These are phyloP conservation scores for Callipepla squamata DNA, from an alignment of 2,113 vertebrate species.

Conservation along the genomic window DNA sequence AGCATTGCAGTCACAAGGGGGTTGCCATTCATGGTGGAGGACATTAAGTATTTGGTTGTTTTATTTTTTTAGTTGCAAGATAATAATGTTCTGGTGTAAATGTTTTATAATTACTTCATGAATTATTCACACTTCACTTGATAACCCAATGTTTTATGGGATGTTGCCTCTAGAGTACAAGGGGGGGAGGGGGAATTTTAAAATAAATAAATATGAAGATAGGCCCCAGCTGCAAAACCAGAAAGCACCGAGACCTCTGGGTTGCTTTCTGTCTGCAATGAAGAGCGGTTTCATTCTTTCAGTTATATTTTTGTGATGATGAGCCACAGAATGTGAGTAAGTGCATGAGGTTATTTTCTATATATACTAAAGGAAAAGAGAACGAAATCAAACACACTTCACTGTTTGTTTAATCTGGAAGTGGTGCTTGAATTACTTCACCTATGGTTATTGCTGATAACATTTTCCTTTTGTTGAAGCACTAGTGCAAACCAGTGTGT, in stretches of 20 bases:
- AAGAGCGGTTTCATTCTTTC: slow-evolving; percentile 42
- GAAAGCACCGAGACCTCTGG: slow-evolving; percentile 26
- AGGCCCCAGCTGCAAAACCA: slow-evolving; percentile 52
- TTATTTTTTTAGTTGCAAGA: slow-evolving; percentile 20
- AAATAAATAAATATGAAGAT: slow-evolving; percentile 45
- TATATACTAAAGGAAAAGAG: slow-evolving; percentile 10
- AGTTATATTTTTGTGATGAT: slow-evolving; percentile 50
- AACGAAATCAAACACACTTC: slow-evolving; percentile 23
- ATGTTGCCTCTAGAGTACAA: slow-evolving; percentile 40
- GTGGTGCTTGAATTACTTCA: slow-evolving; percentile 30
- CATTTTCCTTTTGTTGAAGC: neutral
- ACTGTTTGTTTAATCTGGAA: slow-evolving; percentile 34
- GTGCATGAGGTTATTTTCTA: slow-evolving; percentile 41
- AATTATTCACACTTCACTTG: slow-evolving; percentile 69
- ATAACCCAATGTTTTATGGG: slow-evolving; percentile 44
- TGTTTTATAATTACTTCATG: slow-evolving; percentile 74
- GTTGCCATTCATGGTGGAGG: slow-evolving; percentile 24
- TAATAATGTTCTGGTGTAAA: slow-evolving; percentile 67
- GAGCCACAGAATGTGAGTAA: slow-evolving; percentile 28
- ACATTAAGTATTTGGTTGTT: neutral
- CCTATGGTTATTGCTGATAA: slow-evolving; percentile 18
- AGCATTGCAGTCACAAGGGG: neutral
- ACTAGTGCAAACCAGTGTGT: neutral
- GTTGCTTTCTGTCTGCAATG: slow-evolving; percentile 47
- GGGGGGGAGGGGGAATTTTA: slow-evolving; percentile 24